Evolutionary conservation across 1,140 invertebrate genomes (phyloP), one percentile per base, ranked within the genome.

Genomic region (Archivesica marissinica): DNA sequence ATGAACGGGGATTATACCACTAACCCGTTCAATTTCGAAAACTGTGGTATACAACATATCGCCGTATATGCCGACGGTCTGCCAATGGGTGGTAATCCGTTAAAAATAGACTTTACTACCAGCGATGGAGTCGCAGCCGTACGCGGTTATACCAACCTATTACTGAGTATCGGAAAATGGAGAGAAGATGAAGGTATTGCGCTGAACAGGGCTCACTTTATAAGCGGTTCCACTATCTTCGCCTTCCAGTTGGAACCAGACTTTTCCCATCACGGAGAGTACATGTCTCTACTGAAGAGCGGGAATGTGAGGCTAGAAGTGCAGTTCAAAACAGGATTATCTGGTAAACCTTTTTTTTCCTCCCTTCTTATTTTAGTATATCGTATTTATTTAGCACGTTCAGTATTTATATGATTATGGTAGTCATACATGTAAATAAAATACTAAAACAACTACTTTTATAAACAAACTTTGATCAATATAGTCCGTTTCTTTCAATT

Each of bases 241-340:
- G n/a, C 15, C 20, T 86, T 86, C 54, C 17, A 80, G 25, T 41
- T 87, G n/a, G 85, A 87, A 59, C 86, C 86, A n/a, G 9, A 70
- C 13, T 83, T 87, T 78, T 38, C 44, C 6, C 23, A 78, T 33
- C 44, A 78, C n/a, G 47, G 52, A 4, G n/a, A 85, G 30, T 85
- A 78, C 23, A 6, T 78, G 0, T 78, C 76, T 4, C 23, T 77
- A 23, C 7, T 44, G 6, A 85, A 85, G 35, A 61, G 7, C 20
- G 13, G 72, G 64, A 82, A 7, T 33, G 52, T 77, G 11, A 33
- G 78, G 41, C 30, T 86, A 11, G 85, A 82, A 28, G 70, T 54
- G 15, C 23, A 23, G 33, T 85, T 85, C 70, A 38, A 33, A 20
- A 35, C 25, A 54, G 52, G 72, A 28, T 59, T 84, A 54, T 11